These are phyloP conservation scores for Globicephala melas DNA, from an alignment of 2,113 vertebrate genomes.

Conservation along the genomic window DNA sequence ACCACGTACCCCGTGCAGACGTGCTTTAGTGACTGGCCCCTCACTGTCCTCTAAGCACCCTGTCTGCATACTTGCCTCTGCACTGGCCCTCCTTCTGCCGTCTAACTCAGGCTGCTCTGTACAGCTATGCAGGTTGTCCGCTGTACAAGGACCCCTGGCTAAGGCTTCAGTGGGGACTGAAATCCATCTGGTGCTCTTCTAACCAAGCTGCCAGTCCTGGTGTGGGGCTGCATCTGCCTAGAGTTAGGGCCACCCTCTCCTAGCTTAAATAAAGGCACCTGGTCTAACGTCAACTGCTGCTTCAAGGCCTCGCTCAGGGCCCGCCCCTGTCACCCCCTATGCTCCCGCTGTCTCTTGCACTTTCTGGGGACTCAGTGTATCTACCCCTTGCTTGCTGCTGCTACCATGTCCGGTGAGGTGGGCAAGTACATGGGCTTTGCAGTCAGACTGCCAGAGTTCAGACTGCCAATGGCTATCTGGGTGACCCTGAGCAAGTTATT, in stretches of 20 bases:
- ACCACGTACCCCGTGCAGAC: not conserved
- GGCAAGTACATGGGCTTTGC: not conserved
- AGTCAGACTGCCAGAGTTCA: not conserved
- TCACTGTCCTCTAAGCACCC: not conserved
- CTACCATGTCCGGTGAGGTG: rapidly evolving
- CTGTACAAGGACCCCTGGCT: not conserved
- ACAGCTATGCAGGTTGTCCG: not conserved
- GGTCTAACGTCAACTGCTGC: not conserved
- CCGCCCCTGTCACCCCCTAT: not conserved
- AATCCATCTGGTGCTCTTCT: not conserved
- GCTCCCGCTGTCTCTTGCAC: not conserved
- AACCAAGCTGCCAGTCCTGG: not conserved
- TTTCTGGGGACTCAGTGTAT: not conserved
- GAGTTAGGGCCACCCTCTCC: not conserved
- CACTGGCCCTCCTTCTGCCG: not conserved
- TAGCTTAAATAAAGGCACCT: not conserved
- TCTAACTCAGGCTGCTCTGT: not conserved
- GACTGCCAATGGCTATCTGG: not conserved
- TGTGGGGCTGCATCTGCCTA: not conserved
- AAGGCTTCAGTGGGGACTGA: not conserved
- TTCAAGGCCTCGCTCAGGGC: not conserved
- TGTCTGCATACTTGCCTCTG: not conserved
- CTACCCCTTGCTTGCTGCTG: not conserved
- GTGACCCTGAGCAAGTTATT: not conserved
- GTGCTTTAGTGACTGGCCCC: not conserved